Conservation (phyloP, 2,888 invertebrate species). For the Eucera pruinosa region DNA sequence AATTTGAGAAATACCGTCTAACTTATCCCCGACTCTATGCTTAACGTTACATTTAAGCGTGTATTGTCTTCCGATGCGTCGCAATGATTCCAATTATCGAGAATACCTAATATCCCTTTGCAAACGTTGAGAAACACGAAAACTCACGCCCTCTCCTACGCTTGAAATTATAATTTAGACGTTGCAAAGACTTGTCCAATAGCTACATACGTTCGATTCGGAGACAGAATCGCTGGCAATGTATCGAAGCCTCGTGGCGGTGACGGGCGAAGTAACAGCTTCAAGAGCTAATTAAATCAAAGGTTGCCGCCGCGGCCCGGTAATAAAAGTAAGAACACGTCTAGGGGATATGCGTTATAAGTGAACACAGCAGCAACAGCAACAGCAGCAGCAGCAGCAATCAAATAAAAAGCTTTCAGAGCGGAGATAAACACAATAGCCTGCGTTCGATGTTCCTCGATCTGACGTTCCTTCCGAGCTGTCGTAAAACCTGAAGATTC, state of each 20-base stretch:
- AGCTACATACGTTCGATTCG: too few species aligned
- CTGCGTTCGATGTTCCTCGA: conserved; percentile 41
- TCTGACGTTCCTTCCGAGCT: conserved; percentile 35
- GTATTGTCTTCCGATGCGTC: too few species aligned
- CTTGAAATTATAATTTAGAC: neutral
- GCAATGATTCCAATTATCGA: too few species aligned
- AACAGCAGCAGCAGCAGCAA: too few species aligned
- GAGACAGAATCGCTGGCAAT: neutral
- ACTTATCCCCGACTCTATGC: too few species aligned
- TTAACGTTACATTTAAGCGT: too few species aligned
- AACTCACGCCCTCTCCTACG: too few species aligned
- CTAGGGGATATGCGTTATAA: conserved; percentile 79
- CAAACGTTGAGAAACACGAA: too few species aligned
- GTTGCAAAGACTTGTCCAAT: too few species aligned
- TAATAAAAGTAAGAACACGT: conserved; percentile 82
- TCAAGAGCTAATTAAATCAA: conserved; percentile 83
- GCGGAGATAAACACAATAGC: conserved; percentile 63
- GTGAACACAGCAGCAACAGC: too few species aligned
- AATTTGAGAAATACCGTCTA: too few species aligned
- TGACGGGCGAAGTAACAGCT: conserved; percentile 73
- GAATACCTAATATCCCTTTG: too few species aligned
- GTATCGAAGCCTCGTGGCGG: conserved; percentile 21
- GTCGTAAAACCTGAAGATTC: conserved; percentile 54
- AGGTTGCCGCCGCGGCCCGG: conserved; percentile 82
- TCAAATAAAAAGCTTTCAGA: conserved; percentile 80